These are phyloP conservation scores for Lucilia sericata DNA, from an alignment of 1,140 invertebrate genomes.

Conservation along the genomic window DNA sequence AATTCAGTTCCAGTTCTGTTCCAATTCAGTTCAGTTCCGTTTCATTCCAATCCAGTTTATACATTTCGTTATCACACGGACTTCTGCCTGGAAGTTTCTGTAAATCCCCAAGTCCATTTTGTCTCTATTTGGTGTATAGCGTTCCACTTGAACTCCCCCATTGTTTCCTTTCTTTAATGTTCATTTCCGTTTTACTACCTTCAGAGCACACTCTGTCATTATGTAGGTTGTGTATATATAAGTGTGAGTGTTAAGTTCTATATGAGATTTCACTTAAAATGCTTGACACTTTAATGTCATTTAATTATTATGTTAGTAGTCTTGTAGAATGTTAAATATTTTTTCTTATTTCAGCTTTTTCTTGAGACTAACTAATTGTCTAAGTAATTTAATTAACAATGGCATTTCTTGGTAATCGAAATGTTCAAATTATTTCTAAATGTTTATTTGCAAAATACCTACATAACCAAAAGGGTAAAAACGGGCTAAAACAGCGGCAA, in stretches of 20 bases:
- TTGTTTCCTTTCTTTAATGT: neutral
- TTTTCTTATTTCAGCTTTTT: neutral
- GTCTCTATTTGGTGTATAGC: no score
- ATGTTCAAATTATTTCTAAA: neutral
- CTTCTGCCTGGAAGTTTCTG: no score
- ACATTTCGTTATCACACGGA: no score
- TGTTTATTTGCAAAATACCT: neutral
- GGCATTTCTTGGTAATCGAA: neutral
- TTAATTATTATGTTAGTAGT: slow-evolving; percentile 31
- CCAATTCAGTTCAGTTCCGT: no score
- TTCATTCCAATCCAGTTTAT: no score
- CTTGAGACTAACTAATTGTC: slow-evolving; percentile 19
- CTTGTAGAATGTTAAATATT: neutral
- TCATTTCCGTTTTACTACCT: neutral
- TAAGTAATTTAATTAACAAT: slow-evolving; percentile 35
- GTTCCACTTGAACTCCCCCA: no score
- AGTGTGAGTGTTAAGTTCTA: neutral
- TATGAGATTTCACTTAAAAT: slow-evolving; percentile 13
- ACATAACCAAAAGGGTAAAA: neutral
- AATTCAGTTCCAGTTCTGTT: no score
- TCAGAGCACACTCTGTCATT: neutral
- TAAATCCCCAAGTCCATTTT: no score
- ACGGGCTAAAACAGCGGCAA: no score
- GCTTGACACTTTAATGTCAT: slow-evolving; percentile 36
- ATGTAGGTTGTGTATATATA: neutral